Conservation (phyloP, 2,888 invertebrate species). For the Emesis furor region DNA sequence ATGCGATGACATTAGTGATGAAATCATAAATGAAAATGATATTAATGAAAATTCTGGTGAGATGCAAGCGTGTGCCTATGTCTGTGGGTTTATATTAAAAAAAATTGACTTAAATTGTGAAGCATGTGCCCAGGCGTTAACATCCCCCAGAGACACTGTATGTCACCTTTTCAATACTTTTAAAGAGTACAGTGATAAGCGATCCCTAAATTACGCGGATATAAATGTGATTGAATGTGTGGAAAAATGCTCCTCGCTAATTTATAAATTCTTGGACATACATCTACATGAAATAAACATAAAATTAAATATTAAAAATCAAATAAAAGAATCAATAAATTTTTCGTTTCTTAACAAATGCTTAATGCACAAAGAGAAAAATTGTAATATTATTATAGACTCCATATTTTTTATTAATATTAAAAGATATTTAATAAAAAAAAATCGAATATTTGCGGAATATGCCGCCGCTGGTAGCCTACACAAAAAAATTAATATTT, state of each 20-base stretch:
- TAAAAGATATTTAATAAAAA: background rate
- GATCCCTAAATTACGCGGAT: background rate
- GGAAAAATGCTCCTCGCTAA: background rate
- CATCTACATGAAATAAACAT: background rate
- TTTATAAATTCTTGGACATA: background rate
- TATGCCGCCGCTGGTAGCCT: background rate
- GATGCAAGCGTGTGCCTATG: background rate
- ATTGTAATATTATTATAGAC: too few relatives aligned
- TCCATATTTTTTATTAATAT: background rate
- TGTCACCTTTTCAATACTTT: background rate
- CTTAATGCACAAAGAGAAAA: too few relatives aligned
- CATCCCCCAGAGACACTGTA: background rate
- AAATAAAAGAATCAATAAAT: background rate
- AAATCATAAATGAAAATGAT: background rate
- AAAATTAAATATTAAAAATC: background rate
- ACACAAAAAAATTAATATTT: background rate
- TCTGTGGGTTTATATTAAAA: background rate
- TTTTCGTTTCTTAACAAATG: too few relatives aligned
- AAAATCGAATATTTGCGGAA: background rate
- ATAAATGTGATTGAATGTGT: background rate
- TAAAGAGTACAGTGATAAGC: background rate
- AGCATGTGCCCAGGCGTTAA: background rate
- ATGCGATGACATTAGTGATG: too few relatives aligned
- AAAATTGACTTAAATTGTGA: background rate
- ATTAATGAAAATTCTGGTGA: background rate